Conservation (phyloP, 2,797 vertebrate genomes). For the Babyrousa celebensis region DNA sequence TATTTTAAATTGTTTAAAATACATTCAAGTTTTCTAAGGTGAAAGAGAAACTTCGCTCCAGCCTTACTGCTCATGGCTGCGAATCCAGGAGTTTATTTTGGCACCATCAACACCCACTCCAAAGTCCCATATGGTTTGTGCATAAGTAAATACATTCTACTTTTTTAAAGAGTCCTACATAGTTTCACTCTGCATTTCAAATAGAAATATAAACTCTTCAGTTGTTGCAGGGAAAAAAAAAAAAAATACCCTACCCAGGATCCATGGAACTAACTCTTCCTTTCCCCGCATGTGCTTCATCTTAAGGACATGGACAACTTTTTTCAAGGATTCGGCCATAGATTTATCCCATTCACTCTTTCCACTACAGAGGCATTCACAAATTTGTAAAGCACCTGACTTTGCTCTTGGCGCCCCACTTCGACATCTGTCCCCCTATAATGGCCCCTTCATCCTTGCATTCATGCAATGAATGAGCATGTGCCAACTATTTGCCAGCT, state of each 20-base stretch:
- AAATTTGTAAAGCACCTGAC: not conserved
- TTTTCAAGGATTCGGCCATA: not conserved
- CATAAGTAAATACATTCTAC: slow-evolving; percentile 68
- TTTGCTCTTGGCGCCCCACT: not conserved
- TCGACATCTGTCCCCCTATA: not conserved
- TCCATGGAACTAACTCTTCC: not conserved
- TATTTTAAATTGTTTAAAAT: slow-evolving; percentile 79
- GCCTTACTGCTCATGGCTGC: slow-evolving; percentile 57
- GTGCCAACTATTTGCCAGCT: not conserved
- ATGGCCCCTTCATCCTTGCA: not conserved
- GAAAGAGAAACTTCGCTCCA: slow-evolving; percentile 78
- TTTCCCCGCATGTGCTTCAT: not conserved
- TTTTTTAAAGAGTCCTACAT: slow-evolving; percentile 71
- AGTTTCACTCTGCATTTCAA: slow-evolving; percentile 79
- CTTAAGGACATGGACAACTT: not conserved
- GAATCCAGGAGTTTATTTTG: slow-evolving; percentile 76
- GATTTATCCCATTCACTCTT: not conserved
- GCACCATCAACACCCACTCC: slow-evolving; percentile 79
- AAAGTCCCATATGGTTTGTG: slow-evolving; percentile 60
- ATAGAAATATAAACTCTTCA: slow-evolving; percentile 67
- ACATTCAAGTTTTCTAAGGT: slow-evolving; percentile 83
- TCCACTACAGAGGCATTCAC: not conserved
- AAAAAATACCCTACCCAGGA: not conserved
- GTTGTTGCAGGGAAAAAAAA: not conserved
- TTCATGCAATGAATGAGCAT: not conserved